These are phyloP conservation scores for Pelosia muscerda DNA, from an alignment of 2,888 invertebrate genomes.

Conservation along the genomic window DNA sequence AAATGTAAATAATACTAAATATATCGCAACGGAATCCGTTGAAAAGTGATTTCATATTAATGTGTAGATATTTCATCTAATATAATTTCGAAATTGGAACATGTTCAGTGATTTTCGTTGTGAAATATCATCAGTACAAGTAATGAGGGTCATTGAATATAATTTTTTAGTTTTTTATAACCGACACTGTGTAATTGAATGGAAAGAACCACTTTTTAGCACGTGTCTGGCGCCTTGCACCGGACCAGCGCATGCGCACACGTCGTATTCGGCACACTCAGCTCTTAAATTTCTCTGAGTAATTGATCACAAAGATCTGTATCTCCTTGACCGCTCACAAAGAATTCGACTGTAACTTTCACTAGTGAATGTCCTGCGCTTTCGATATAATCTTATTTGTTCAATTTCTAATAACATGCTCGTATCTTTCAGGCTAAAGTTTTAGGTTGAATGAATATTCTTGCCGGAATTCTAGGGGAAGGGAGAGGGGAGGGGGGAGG, in stretches of 20 bases:
- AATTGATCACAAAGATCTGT: constrained; percentile 14
- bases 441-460: not conserved
- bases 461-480: no score
- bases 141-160: not conserved
- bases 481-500: no score
- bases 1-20: no score
- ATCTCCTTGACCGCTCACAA: constrained; percentile 13
- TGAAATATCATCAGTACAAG: not conserved
- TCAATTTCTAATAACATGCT: not conserved
- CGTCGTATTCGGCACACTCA: constrained; percentile 5
- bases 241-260: not conserved
- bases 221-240: not conserved
- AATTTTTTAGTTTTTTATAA: not conserved
- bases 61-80: no score
- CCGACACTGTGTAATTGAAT: not conserved
- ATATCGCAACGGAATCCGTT: no score
- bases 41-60: no score
- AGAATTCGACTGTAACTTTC: constrained; percentile 11
- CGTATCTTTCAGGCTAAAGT: not conserved
- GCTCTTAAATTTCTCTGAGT: constrained; percentile 13
- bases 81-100: no score
- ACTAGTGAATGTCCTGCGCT: constrained; percentile 1
- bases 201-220: not conserved
- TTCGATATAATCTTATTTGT: not conserved
- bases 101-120: not conserved